Evolutionary conservation across 2,888 invertebrate species (phyloP).

Genomic region (Mamestra brassicae): DNA sequence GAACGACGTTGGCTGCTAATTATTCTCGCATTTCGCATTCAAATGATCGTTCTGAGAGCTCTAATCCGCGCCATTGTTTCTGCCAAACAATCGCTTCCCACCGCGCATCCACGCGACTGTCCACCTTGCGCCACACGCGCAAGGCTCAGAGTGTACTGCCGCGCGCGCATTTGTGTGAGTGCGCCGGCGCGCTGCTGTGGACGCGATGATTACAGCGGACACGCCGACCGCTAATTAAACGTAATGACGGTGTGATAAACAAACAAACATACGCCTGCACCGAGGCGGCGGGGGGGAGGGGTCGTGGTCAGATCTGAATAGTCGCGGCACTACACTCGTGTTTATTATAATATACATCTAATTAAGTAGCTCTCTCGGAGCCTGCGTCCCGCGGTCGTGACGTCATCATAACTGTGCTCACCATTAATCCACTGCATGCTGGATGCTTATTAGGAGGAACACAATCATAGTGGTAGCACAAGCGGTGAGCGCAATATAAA

Average conservation of each 20-base stretch:
- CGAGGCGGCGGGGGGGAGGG: neutral
- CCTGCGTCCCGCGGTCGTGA: neutral
- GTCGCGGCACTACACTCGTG: conserved; percentile 29
- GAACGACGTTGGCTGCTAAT: conserved; percentile 55
- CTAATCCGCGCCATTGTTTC: conserved; percentile 72
- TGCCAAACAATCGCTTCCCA: conserved; percentile 68
- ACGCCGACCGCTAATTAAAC: conserved; percentile 77
- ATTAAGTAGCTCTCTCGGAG: conserved; percentile 40
- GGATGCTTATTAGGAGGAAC: neutral
- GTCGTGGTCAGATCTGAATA: conserved; percentile 45
- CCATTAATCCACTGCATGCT: neutral
- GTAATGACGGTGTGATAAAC: conserved; percentile 79
- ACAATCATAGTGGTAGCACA: neutral
- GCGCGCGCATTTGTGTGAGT: neutral
- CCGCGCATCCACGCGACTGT: conserved; percentile 20
- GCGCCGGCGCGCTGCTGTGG: conserved; percentile 35
- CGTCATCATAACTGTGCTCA: neutral
- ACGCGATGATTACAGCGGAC: conserved; percentile 57
- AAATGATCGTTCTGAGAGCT: conserved; percentile 62
- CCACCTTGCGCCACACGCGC: conserved; percentile 9
- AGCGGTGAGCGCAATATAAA: neutral
- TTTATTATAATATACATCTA: conserved; percentile 47
- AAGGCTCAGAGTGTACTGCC: conserved; percentile 4
- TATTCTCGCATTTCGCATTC: conserved; percentile 65
- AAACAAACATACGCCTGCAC: conserved; percentile 70